Conservation (phyloP, 1,140 invertebrate genomes). For the Antheraea mylitta region DNA sequence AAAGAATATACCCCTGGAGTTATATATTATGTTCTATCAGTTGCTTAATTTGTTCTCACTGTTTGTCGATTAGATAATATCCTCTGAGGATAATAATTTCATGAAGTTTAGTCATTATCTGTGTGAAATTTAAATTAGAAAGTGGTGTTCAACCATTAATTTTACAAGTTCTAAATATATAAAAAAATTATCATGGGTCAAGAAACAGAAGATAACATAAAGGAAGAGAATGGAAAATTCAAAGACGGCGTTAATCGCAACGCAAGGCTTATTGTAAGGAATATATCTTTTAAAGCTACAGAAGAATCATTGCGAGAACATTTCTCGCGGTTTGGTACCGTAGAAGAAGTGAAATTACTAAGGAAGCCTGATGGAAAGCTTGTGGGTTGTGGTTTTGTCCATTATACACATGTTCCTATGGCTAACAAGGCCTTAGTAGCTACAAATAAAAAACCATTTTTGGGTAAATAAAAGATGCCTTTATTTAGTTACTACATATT, state of each 20-base stretch:
- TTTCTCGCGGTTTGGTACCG: constrained; percentile 88
- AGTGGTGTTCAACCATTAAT: too few relatives aligned
- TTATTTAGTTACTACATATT: constrained; percentile 2
- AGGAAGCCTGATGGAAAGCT: constrained; percentile 88
- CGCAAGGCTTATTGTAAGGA: constrained; percentile 86
- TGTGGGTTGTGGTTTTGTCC: constrained; percentile 91
- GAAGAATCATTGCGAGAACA: constrained; percentile 85
- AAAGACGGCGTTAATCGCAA: constrained; percentile 64
- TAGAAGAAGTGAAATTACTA: constrained; percentile 88
- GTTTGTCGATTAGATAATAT: too few relatives aligned
- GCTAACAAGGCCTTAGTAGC: constrained; percentile 89
- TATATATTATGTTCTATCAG: too few relatives aligned
- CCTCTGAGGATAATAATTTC: too few relatives aligned
- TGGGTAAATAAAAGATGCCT: constrained; percentile 75
- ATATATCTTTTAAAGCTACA: constrained; percentile 88
- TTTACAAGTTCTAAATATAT: too few relatives aligned
- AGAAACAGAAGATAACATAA: constrained; percentile 36
- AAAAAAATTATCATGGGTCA: background rate
- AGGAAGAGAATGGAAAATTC: constrained; percentile 36
- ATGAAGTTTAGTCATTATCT: too few relatives aligned
- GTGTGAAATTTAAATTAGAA: too few relatives aligned
- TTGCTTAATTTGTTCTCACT: too few relatives aligned
- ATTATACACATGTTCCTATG: constrained; percentile 86
- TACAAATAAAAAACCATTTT: constrained; percentile 86
- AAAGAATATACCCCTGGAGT: too few relatives aligned